Evolutionary conservation across 2,797 vertebrate genomes (phyloP).

Genomic region (Mus spretus): DNA sequence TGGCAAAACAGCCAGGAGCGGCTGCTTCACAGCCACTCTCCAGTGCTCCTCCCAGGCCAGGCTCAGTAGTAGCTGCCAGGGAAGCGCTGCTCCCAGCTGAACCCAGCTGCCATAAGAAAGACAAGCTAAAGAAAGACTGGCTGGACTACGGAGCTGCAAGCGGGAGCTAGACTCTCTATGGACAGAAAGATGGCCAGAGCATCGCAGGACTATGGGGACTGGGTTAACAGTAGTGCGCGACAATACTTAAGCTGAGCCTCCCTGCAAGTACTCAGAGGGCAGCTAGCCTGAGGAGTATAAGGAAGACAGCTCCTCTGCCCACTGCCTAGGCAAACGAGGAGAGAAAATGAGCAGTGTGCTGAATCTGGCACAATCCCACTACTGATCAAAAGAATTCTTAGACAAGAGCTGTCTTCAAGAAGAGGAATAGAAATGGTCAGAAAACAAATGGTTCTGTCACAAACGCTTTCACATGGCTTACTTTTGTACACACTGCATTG

Average conservation of each 20-base stretch:
- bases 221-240: not conserved
- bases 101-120: not conserved
- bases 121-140: not conserved
- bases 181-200: not conserved
- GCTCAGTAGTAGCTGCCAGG: not conserved
- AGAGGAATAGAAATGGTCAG: not conserved
- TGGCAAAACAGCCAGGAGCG: not conserved
- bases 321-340: not conserved
- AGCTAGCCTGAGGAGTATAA: not conserved
- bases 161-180: not conserved
- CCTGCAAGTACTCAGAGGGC: no score
- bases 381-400: not conserved
- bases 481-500: no score
- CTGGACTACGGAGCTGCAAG: not conserved
- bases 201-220: not conserved
- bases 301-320: not conserved
- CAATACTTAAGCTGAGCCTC: not conserved
- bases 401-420: not conserved
- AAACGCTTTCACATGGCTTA: no score
- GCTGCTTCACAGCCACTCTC: not conserved
- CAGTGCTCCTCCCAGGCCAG: not conserved
- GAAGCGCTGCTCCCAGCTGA: not conserved
- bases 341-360: not conserved
- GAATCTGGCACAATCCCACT: not conserved
- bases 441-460: no score